These are phyloP conservation scores for Chymomyza caudatula DNA, from an alignment of 2,888 invertebrate genomes.

Conservation along the genomic window DNA sequence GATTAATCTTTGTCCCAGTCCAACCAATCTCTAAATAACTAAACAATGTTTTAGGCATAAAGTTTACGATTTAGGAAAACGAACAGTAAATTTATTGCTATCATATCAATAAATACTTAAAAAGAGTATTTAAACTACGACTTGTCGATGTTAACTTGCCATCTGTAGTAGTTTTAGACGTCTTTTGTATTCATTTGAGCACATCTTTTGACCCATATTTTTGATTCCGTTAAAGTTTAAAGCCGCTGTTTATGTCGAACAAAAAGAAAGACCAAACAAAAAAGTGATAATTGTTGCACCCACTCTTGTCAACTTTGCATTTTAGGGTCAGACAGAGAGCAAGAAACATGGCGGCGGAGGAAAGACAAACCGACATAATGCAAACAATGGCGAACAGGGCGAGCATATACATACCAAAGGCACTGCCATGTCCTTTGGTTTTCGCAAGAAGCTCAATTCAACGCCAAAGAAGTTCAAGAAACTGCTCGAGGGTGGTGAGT, in stretches of 20 bases:
- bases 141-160: neutral
- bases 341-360: constrained; percentile 71
- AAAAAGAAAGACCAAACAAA: neutral
- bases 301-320: constrained; percentile 12
- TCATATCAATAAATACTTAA: too few relatives aligned
- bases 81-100: too few relatives aligned
- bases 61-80: too few relatives aligned
- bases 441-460: constrained; percentile 83
- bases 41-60: too few relatives aligned
- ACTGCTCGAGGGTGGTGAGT: constrained; percentile 58
- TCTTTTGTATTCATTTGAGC: constrained; percentile 22
- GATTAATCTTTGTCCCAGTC: too few relatives aligned
- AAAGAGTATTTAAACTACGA: neutral
- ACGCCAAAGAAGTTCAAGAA: constrained; percentile 78
- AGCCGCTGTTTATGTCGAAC: neutral
- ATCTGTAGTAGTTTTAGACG: neutral
- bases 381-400: constrained; percentile 41
- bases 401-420: constrained; percentile 79
- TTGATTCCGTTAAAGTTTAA: constrained; percentile 20
- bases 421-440: constrained; percentile 91
- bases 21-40: too few relatives aligned
- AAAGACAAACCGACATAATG: constrained; percentile 39
- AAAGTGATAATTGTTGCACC: neutral
- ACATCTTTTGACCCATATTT: constrained; percentile 50
- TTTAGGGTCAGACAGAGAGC: constrained; percentile 78